A percentile compares a stretch with the other conserved stretches of the same genome.
These are phyloP conservation scores for Trissoscelio sp. DNA, from an alignment of 2,888 invertebrate species.

Conservation along the genomic window DNA sequence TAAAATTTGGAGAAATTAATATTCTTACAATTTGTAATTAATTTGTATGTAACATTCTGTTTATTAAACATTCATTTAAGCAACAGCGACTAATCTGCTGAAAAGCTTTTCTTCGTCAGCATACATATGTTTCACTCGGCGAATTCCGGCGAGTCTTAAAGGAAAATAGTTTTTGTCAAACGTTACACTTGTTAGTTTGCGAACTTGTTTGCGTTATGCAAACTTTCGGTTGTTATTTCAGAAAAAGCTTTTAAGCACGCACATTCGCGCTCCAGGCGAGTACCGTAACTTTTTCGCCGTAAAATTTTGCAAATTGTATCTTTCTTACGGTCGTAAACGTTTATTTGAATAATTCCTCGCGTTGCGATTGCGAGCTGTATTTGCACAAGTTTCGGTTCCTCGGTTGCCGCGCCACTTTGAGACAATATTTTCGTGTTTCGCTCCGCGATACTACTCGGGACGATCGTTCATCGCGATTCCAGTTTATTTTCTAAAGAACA, in stretches of 20 bases:
- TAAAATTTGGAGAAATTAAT: too few relatives aligned
- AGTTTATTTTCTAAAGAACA: constrained; percentile 8
- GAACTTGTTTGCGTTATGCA: constrained; percentile 49
- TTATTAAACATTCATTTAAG: too few relatives aligned
- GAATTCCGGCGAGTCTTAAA: neutral
- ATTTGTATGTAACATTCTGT: too few relatives aligned
- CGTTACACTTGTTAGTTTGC: constrained; percentile 46
- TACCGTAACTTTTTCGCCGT: constrained; percentile 24
- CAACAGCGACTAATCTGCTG: too few relatives aligned
- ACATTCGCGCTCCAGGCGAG: constrained; percentile 11
- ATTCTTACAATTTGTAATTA: too few relatives aligned
- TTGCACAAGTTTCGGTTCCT: constrained; percentile 19
- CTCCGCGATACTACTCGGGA: neutral
- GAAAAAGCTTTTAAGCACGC: constrained; percentile 37
- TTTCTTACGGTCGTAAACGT: constrained; percentile 39
- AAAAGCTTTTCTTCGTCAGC: too few relatives aligned
- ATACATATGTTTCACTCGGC: neutral
- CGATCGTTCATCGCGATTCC: constrained; percentile 17
- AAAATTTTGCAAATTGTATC: constrained; percentile 50
- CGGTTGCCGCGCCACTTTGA: constrained; percentile 6
- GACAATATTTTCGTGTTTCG: constrained; percentile 26
- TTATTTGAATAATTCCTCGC: constrained; percentile 44
- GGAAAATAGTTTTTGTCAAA: constrained; percentile 43
- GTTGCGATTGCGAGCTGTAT: constrained; percentile 11
- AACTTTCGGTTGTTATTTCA: constrained; percentile 52